Conservation (phyloP, 2,888 invertebrate species). For the Bruchidius siliquastri region DNA sequence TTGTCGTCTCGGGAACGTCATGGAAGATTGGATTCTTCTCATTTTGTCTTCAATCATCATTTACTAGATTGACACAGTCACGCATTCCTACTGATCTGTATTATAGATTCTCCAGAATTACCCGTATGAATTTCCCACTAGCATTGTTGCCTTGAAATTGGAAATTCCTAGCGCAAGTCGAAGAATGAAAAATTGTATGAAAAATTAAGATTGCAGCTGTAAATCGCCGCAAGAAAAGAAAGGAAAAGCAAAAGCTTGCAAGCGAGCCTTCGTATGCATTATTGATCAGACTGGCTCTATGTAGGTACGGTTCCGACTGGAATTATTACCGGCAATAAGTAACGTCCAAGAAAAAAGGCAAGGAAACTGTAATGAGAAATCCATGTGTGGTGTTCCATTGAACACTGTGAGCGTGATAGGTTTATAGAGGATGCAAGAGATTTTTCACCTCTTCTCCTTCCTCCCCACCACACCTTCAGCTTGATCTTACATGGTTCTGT, state of each 20-base stretch:
- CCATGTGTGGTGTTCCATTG: conserved; percentile 38
- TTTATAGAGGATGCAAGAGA: conserved; percentile 43
- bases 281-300: conserved; percentile 19
- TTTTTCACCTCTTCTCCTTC: neutral
- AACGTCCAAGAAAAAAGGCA: conserved; percentile 15
- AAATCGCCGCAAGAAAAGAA: neutral
- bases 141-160: neutral
- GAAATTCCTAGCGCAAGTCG: neutral
- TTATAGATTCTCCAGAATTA: neutral
- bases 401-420: conserved; percentile 30
- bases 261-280: conserved; percentile 13
- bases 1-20: no score
- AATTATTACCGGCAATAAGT: neutral
- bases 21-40: no score
- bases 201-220: neutral
- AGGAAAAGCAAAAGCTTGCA: neutral
- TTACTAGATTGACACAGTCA: no score
- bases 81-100: no score
- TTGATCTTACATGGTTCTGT: neutral
- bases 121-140: neutral
- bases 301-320: conserved; percentile 11
- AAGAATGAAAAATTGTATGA: neutral
- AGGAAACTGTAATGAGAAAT: conserved; percentile 37
- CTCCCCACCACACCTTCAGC: neutral
- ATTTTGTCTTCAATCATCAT: no score